Evolutionary conservation across 2,888 invertebrate species (phyloP).

Genomic region (Microctonus hyperodae): DNA sequence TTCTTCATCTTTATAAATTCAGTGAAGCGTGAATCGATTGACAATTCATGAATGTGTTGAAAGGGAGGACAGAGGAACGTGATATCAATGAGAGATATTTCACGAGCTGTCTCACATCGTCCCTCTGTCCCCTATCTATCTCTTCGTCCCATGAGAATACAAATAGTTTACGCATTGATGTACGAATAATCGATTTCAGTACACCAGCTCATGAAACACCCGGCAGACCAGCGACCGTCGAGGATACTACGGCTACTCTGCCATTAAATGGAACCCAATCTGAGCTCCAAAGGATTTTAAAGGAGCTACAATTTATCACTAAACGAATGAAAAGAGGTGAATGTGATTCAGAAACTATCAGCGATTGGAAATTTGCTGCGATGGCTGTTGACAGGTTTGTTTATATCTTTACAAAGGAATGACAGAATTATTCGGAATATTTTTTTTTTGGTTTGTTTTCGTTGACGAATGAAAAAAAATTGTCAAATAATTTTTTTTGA

Average conservation of each 20-base stretch:
- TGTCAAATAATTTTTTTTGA: too few species aligned
- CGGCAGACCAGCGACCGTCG: conserved; percentile 77
- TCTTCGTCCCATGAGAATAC: not conserved
- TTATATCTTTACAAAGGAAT: not conserved
- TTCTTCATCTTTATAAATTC: conserved; percentile 4
- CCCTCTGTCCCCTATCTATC: not conserved
- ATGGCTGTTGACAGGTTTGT: conserved; percentile 92
- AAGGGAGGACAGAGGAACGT: not conserved
- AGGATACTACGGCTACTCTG: conserved; percentile 66
- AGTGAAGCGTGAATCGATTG: conserved; percentile 18
- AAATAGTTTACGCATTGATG: conserved; percentile 16
- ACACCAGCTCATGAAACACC: conserved; percentile 33
- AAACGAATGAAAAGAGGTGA: conserved; percentile 93
- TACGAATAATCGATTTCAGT: conserved; percentile 29
- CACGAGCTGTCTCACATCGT: not conserved
- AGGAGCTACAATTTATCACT: conserved; percentile 94
- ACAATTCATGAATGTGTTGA: not conserved
- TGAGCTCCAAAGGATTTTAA: conserved; percentile 89
- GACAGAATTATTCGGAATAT: not conserved
- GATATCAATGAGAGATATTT: conserved; percentile 13
- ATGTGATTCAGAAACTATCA: conserved; percentile 90
- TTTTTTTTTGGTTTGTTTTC: not conserved
- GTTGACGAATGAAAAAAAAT: too few species aligned
- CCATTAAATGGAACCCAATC: conserved; percentile 76
- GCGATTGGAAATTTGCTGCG: conserved; percentile 98